Base-by-base conservation (phyloP, 2,888 invertebrate species). In the Dryadula phaetusa region DNA sequence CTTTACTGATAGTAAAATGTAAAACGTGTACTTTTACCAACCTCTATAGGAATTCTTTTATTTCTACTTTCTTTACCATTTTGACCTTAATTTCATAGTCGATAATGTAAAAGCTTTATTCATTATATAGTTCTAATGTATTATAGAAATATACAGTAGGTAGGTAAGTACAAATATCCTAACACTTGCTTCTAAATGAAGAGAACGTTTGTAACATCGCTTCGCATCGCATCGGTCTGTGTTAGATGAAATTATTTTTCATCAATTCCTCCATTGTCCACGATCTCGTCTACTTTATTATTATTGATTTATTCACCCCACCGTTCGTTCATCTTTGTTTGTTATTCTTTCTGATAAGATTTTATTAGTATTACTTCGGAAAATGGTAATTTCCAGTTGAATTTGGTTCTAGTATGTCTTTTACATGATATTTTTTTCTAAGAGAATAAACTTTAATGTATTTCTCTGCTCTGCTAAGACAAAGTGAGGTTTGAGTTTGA, bases 291-390 rank as follows among this genome's bases (percentile, higher is more conserved):
- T 71, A 62, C 49, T 44, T 56, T 70, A 76, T 75, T 77, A 75
- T 77, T 76, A 76, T 75, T 78, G 78, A 82, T 81, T 78, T 82
- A 82, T 83, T 78, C 82, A 81, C 79, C 82, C 76, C 72, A 16
- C 12, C 53, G 53, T 34, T 53, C 32, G 58, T 44, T 44, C 58
- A 52, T 44, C 25, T 54, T 32, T 62, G 56, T n/a, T n/a, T 58
- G 46, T 16, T 32, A 46, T 64, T 54, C 54, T 64, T 32, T 34
- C 20, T 64, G 47, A 61, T 68, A 64, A 64, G 61, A 61, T 64
- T 64, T 53, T 64, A 25, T 25, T 28, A n/a, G 37, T 54, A 54
- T 54, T 54, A 49, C 20, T 16, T 52, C 8, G 16, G 28, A 49
- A 49, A 28, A 10, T 49, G n/a, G 8, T 16, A 28, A 32, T 52